Percentiles rank a stretch among this genome's conserved stretches.
These are phyloP conservation scores for Cochlearius cochlearius DNA, from an alignment of 2,113 vertebrate species.

Conservation along the genomic window DNA sequence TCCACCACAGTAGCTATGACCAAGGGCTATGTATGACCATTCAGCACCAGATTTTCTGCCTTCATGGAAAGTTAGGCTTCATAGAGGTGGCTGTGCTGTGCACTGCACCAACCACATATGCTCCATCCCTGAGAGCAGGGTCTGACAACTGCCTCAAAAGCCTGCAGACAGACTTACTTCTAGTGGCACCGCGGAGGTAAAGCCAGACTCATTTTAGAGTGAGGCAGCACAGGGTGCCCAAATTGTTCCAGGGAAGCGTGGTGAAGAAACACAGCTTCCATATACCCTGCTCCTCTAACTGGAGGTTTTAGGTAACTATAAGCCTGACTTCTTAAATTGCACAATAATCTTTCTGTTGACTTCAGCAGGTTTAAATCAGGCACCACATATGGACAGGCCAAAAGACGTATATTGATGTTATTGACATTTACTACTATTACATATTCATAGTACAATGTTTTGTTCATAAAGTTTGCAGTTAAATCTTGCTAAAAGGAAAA, in stretches of 20 bases:
- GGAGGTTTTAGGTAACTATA: background rate
- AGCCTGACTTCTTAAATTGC: background rate
- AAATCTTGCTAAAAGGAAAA: background rate
- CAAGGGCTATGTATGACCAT: background rate
- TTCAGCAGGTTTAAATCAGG: background rate
- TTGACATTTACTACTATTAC: background rate
- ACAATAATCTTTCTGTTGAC: background rate
- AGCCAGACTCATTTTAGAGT: background rate
- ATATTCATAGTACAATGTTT: background rate
- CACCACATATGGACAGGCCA: background rate
- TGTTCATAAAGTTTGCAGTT: background rate
- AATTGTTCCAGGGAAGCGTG: background rate
- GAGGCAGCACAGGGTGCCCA: background rate
- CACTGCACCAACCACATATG: rapidly evolving
- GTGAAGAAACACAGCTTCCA: background rate
- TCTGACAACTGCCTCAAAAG: background rate
- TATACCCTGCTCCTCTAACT: background rate
- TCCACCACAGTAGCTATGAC: background rate
- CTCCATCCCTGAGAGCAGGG: background rate
- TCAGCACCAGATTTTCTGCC: background rate
- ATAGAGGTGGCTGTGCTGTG: background rate
- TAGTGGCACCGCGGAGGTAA: background rate
- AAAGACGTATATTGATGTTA: background rate
- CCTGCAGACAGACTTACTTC: background rate
- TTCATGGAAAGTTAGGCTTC: background rate